Base-by-base conservation (phyloP, 2,797 vertebrate genomes). In the Fratercula arctica region DNA sequence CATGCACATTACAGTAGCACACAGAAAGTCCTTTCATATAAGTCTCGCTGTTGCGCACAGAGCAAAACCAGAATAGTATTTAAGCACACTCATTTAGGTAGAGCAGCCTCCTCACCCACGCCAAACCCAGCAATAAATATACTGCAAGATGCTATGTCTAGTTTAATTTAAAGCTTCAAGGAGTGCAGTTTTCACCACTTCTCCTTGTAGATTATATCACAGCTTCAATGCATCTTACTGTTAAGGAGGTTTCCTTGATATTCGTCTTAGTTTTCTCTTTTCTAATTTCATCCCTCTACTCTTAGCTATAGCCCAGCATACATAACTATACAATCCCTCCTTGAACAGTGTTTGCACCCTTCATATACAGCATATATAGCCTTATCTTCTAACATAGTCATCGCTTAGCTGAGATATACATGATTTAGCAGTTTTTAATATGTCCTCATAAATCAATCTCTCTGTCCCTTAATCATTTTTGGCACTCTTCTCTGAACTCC, bases 401-500 rank as follows among this genome's bases (percentile, higher is more conserved):
- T 54, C 2, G 2, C 26, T 80, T 74, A 75, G 50, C 41, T 57
- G 35, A 78, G 61, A 81, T 51, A 69, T 12, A 50, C 73, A 28
- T 86, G 63, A 84, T 83, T 88, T 53, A 82, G 63, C 46, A 48
- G 18, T 10, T 93, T 91, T 81, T 93, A 94, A 10, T 67, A 95
- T 57, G 75, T 69, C 69, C 54, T 81, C 43, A 54, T 73, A 83
- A 92, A 92, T 86, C 54, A 85, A 4, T 20, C 29, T 70, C 77
- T 66, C 54, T 67, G 39, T 72, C 72, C 46, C 33, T 87, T 59
- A 54, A 77, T 66, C 2, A 74, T 13, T 95, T 75, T 31, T 85
- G 46, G 43, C 73, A 82, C 31, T 95, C 13, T 78, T 70, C 60
- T 94, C 59, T 90, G 70, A 97, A 88, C 57, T 91, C 41, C 24